These are phyloP conservation scores for Melitaea cinxia DNA, from an alignment of 1,140 invertebrate genomes.

Conservation along the genomic window DNA sequence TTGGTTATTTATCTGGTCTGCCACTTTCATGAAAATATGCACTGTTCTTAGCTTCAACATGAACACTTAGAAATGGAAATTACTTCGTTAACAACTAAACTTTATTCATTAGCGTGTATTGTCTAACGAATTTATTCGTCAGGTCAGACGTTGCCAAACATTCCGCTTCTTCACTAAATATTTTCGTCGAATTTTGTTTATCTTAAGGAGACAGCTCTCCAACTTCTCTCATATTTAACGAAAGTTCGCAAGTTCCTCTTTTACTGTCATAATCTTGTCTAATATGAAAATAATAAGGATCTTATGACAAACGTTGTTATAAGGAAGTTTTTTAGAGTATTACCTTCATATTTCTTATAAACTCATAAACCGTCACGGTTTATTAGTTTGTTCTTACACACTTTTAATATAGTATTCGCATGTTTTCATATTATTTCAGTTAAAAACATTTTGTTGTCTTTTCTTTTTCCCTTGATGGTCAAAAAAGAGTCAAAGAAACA, in stretches of 20 bases:
- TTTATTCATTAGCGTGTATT: slow-evolving; percentile 80
- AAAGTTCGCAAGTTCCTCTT: slow-evolving; percentile 44
- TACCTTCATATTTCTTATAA: slow-evolving; percentile 1
- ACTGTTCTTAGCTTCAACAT: slow-evolving; percentile 14
- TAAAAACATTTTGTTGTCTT: too few species aligned
- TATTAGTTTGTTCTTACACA: too few species aligned
- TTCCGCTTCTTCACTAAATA: slow-evolving; percentile 67
- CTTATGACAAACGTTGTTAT: slow-evolving; percentile 18
- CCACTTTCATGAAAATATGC: slow-evolving; percentile 10
- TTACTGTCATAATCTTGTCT: slow-evolving; percentile 44
- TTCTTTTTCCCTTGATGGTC: too few species aligned
- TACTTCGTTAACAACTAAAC: slow-evolving; percentile 74
- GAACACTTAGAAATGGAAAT: slow-evolving; percentile 73
- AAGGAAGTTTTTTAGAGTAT: background rate
- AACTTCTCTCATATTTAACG: slow-evolving; percentile 60
- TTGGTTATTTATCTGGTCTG: slow-evolving; percentile 6
- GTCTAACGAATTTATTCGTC: slow-evolving; percentile 76
- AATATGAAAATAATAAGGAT: slow-evolving; percentile 46
- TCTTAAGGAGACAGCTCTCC: slow-evolving; percentile 54
- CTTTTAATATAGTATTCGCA: too few species aligned
- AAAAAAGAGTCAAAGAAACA: too few species aligned
- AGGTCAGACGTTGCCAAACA: slow-evolving; percentile 67
- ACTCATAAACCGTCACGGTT: background rate
- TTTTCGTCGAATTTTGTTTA: slow-evolving; percentile 70
- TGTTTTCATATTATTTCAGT: too few species aligned